Percentiles rank a stretch among this genome's conserved stretches.
phyloP scores from a whole-genome alignment of 2,113 vertebrate species.

The Zosterops hypoxanthus region DNA sequence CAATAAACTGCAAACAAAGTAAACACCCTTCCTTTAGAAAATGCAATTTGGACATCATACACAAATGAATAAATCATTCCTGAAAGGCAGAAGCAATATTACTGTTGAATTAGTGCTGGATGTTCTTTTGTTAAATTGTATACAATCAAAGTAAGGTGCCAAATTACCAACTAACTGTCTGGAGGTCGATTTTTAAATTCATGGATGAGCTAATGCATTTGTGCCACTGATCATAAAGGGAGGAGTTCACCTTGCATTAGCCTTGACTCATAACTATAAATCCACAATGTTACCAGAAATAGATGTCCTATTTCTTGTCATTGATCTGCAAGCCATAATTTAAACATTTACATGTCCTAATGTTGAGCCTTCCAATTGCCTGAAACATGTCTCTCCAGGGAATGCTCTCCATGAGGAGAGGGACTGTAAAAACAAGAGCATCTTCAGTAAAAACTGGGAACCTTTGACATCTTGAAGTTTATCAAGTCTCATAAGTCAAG shows the following conservation, averaged over 20 bases:
- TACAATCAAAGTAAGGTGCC: constrained; percentile 57
- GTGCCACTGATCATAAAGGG: constrained; percentile 56
- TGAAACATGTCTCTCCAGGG: constrained; percentile 29
- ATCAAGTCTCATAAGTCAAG: not conserved
- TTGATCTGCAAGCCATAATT: constrained; percentile 71
- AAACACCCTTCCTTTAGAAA: constrained; percentile 20
- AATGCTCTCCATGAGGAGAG: not conserved
- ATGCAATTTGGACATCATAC: constrained; percentile 12
- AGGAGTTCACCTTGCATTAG: constrained; percentile 70
- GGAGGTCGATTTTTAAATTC: constrained; percentile 65
- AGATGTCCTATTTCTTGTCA: constrained; percentile 75
- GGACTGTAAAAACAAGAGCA: constrained; percentile 5
- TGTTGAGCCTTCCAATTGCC: constrained; percentile 34
- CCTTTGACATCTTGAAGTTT: not conserved
- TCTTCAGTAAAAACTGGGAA: not conserved
- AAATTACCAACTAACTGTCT: constrained; percentile 62
- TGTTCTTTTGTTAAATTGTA: constrained; percentile 60
- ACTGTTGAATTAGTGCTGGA: constrained; percentile 21
- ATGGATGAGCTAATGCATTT: constrained; percentile 65
- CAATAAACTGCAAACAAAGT: constrained; percentile 23
- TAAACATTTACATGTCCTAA: constrained; percentile 68
- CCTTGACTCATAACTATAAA: constrained; percentile 73
- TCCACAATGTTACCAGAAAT: constrained; percentile 76
- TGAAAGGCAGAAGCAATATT: constrained; percentile 49
- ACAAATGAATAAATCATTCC: constrained; percentile 55